Percentiles rank a stretch among this genome's conserved stretches.
Conservation (phyloP, 2,113 vertebrate species). For the Thryonomys swinderianus region DNA sequence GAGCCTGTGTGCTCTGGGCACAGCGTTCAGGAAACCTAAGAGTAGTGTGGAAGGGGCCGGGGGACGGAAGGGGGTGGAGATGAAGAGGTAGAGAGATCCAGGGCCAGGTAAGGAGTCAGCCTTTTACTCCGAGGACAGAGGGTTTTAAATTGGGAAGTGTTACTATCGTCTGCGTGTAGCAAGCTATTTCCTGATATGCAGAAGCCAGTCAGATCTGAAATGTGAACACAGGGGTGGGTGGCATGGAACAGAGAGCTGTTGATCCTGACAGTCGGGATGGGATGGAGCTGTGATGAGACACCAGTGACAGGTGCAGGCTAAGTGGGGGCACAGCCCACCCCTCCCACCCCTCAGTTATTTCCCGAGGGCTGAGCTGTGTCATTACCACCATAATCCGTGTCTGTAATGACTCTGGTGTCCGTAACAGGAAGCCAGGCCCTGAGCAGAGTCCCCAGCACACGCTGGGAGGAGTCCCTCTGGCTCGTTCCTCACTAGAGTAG, state of each 20-base stretch:
- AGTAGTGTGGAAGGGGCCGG: too few species aligned
- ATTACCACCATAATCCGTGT: not conserved
- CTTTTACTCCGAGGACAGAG: not conserved
- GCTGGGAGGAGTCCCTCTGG: fast-evolving
- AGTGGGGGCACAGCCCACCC: not conserved
- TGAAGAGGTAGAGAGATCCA: not conserved
- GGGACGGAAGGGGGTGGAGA: fast-evolving
- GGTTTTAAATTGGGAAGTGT: not conserved
- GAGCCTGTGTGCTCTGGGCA: not conserved
- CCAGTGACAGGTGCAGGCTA: not conserved
- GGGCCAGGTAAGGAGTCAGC: not conserved
- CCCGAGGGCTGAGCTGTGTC: not conserved
- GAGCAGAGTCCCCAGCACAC: not conserved
- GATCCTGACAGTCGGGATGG: not conserved
- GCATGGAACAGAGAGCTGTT: not conserved
- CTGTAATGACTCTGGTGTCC: not conserved
- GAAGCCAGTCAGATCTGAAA: not conserved
- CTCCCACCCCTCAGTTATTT: not conserved
- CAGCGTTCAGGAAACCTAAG: not conserved
- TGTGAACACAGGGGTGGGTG: not conserved
- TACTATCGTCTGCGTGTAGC: not conserved
- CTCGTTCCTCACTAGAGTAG: not conserved
- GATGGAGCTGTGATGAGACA: not conserved
- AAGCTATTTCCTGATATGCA: not conserved
- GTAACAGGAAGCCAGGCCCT: not conserved